A percentile compares a stretch with the other conserved stretches of the same genome.
Evolutionary conservation across 2,888 invertebrate species (phyloP).

Genomic region (Oscheius sp.): DNA sequence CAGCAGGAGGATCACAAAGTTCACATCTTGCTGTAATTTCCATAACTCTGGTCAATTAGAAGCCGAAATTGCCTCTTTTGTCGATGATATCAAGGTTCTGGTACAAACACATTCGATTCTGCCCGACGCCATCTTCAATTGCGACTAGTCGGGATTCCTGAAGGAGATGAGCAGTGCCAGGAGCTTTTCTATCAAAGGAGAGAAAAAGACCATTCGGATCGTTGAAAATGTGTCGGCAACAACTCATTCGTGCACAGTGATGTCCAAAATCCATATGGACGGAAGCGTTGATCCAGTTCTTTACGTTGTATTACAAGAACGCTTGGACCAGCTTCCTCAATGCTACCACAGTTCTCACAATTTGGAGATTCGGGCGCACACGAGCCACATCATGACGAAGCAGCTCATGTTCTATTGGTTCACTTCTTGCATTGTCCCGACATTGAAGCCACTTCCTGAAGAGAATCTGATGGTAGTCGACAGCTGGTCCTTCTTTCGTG

Average conservation of each 20-base stretch:
- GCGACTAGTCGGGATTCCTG: conserved; percentile 34
- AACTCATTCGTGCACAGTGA: conserved; percentile 30
- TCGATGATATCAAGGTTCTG: neutral
- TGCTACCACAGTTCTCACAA: conserved; percentile 11
- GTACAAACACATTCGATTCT: neutral
- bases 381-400: conserved; percentile 34
- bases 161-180: conserved; percentile 24
- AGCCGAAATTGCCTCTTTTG: neutral
- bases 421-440: neutral
- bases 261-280: conserved; percentile 32
- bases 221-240: conserved; percentile 10
- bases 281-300: conserved; percentile 23
- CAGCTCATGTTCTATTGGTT: conserved; percentile 25
- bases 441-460: neutral
- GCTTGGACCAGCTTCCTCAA: conserved; percentile 26
- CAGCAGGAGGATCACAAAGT: neutral
- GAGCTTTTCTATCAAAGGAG: conserved; percentile 26
- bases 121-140: conserved; percentile 22
- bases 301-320: conserved; percentile 31
- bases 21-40: neutral
- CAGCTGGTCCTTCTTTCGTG: conserved; percentile 27
- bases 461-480: conserved; percentile 30
- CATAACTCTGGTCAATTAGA: neutral
- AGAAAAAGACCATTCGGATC: conserved; percentile 2
- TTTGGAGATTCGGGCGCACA: conserved; percentile 13